Base-by-base conservation (phyloP, 2,797 vertebrate species). In the Scomberomorus guttatus region DNA sequence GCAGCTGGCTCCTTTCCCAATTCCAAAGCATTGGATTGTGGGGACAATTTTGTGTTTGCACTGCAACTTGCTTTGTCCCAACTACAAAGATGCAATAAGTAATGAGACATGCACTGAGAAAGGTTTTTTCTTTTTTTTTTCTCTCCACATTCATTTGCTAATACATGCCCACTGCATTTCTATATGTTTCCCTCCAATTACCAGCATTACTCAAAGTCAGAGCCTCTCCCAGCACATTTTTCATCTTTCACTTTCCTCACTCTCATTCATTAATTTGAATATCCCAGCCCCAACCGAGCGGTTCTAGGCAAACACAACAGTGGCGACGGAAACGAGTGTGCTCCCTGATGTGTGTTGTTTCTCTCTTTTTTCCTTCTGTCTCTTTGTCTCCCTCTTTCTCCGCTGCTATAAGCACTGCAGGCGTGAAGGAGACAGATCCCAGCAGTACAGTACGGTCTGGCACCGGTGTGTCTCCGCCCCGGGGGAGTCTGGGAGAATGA, bases 151-250 rank as follows among this genome's bases (percentile, higher is more conserved):
- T 93, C 87, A 93, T 92, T 93, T 90, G 81, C 83, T 89, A 82
- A 92, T 81, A 91, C 92, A 90, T 84, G 87, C 88, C 83, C 74
- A 59, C 89, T 89, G 89, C 89, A 89, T 91, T 93, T 84, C 91
- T 92, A 84, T 90, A 86, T 87, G 91, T 92, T 92, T 93, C 90
- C 81, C 83, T 91, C 89, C 93, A 91, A 94, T 93, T 93, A 93
- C 90, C 86, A 88, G 87, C 94, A 94, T 94, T 94, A 94, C 90
- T 94, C 94, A 93, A 93, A 92, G 94, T 94, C 93, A 92, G 79
- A 78, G 83, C 25, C 73, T 86, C 82, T 88, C 73, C 82, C 25
- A 3, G 79, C 80, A 78, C 90, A 93, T 94, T 93, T 89, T 87
- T 93, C 93, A 93, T 92, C 87, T 90, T 89, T 94, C 90, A 91